Percentiles rank a stretch among this genome's conserved stretches.
These are phyloP conservation scores for Climacteris rufus DNA, from an alignment of 2,113 vertebrate genomes.

Conservation along the genomic window DNA sequence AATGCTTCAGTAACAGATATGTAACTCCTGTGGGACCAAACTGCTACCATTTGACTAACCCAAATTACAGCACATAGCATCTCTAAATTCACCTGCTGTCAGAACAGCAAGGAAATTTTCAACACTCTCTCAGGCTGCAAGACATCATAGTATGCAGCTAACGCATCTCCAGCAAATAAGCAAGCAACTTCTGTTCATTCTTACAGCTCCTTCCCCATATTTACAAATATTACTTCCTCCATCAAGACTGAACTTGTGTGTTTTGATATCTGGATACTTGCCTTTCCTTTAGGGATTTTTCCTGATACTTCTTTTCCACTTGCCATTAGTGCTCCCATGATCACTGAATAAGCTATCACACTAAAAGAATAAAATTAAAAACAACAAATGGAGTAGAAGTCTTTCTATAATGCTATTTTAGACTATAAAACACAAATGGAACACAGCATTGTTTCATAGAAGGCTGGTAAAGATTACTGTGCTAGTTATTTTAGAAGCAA, in stretches of 20 bases:
- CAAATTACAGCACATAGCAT: background rate
- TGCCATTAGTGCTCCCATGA: constrained; percentile 96
- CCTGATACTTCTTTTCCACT: constrained; percentile 94
- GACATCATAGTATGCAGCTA: background rate
- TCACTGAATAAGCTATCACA: constrained; percentile 93
- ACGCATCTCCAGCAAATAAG: background rate
- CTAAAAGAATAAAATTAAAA: constrained; percentile 55
- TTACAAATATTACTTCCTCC: background rate
- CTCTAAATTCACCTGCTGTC: background rate
- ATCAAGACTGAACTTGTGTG: background rate
- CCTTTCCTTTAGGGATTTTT: constrained; percentile 96
- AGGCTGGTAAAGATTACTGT: background rate
- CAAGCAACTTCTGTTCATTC: background rate
- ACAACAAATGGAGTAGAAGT: background rate
- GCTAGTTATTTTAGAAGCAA: background rate
- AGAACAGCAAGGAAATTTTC: background rate
- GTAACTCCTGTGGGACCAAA: background rate
- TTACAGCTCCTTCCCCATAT: background rate
- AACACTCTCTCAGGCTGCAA: background rate
- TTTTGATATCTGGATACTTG: constrained; percentile 38
- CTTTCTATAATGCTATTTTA: background rate
- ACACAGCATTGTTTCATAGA: background rate
- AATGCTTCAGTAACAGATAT: background rate
- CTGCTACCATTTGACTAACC: background rate
- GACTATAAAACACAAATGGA: background rate